A percentile compares a stretch with the other conserved stretches of the same genome.
These are phyloP conservation scores for Ectemnius cavifrons DNA, from an alignment of 2,888 invertebrate genomes.

Conservation along the genomic window DNA sequence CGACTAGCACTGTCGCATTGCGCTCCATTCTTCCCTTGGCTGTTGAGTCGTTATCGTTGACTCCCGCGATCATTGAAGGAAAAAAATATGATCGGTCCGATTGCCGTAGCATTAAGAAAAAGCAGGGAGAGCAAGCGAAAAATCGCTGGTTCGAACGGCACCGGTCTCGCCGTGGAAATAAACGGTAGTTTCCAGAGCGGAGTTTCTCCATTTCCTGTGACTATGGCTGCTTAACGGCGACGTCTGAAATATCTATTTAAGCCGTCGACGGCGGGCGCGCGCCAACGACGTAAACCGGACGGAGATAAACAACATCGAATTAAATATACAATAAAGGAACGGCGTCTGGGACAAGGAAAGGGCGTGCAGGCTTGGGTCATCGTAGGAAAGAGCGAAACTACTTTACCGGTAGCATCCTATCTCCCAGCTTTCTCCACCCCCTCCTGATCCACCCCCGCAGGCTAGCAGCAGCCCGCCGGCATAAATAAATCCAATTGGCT, in stretches of 20 bases:
- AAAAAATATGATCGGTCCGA: no score
- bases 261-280: constrained; percentile 8
- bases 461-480: constrained; percentile 49
- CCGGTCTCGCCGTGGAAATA: background rate
- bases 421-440: constrained; percentile 50
- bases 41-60: constrained; percentile 41
- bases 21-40: constrained; percentile 41
- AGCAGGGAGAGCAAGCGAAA: background rate
- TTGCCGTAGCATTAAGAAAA: background rate
- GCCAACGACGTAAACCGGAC: constrained; percentile 27
- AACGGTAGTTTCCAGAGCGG: background rate
- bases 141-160: background rate
- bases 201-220: constrained; percentile 1
- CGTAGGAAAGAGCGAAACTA: constrained; percentile 55
- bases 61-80: constrained; percentile 28
- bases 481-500: constrained; percentile 72
- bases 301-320: constrained; percentile 63
- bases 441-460: constrained; percentile 10
- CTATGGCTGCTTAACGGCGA: background rate
- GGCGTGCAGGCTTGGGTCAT: constrained; percentile 63
- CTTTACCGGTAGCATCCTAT: constrained; percentile 60
- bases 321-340: constrained; percentile 66
- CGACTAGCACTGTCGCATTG: constrained; percentile 37
- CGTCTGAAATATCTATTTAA: constrained; percentile 54
- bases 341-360: constrained; percentile 62